These are phyloP conservation scores for Gastrophysa polygoni DNA, from an alignment of 2,888 invertebrate genomes.

Conservation along the genomic window DNA sequence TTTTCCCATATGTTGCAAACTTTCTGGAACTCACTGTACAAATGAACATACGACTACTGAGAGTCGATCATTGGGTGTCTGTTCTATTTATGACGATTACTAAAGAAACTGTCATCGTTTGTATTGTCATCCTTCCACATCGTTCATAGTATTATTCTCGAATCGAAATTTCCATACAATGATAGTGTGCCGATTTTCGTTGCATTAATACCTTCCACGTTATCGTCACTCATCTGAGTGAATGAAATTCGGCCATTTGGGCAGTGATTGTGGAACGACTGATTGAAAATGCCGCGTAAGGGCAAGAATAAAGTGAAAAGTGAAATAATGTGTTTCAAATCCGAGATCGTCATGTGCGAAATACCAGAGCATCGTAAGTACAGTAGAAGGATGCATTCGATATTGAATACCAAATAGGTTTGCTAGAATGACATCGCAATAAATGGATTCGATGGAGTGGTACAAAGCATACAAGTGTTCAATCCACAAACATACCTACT, in stretches of 20 bases:
- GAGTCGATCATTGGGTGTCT: not conserved
- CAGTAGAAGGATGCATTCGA: too few species aligned
- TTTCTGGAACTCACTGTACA: too few species aligned
- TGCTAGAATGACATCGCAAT: not conserved
- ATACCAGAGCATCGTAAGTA: constrained; percentile 10
- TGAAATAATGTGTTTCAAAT: not conserved
- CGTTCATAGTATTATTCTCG: not conserved
- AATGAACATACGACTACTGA: too few species aligned
- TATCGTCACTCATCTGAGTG: not conserved
- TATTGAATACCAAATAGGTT: too few species aligned
- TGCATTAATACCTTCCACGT: not conserved
- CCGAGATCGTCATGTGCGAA: not conserved
- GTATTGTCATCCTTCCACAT: not conserved
- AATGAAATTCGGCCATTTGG: not conserved
- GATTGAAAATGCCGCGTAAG: not conserved
- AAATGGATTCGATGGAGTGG: too few species aligned
- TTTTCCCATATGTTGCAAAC: too few species aligned
- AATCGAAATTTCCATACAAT: constrained; percentile 11
- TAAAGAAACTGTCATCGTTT: not conserved
- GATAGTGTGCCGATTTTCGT: not conserved
- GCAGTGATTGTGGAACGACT: not conserved
- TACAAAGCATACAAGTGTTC: too few species aligned
- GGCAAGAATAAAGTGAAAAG: not conserved
- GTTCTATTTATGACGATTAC: not conserved
- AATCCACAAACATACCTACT: too few species aligned